Evolutionary conservation across 2,113 vertebrate genomes (phyloP).

Genomic region (Tenebrosternarchus preto): DNA sequence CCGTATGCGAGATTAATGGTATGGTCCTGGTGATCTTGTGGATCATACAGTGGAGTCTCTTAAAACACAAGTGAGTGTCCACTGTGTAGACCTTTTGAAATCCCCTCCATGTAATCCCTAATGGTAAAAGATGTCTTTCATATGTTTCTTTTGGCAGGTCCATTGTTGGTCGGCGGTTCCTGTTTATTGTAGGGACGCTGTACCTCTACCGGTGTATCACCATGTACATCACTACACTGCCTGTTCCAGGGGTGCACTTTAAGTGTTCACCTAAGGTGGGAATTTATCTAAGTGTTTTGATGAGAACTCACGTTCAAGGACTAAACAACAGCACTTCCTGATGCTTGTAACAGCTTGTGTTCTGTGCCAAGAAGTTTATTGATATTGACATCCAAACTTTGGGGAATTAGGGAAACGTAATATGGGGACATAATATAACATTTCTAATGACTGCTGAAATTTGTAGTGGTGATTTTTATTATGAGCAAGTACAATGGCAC

Average conservation of each 20-base stretch:
- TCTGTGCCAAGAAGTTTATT: too few species aligned
- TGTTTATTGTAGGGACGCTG: slow-evolving; percentile 88
- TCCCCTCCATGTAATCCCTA: background rate
- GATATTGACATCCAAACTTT: too few species aligned
- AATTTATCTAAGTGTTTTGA: too few species aligned
- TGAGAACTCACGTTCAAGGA: too few species aligned
- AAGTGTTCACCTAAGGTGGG: slow-evolving; percentile 89
- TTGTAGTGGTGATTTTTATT: too few species aligned
- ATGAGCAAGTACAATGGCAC: too few species aligned
- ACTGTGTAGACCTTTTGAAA: background rate
- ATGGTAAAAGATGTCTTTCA: background rate
- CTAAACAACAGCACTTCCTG: background rate
- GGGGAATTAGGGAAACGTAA: too few species aligned
- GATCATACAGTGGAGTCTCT: slow-evolving; percentile 84
- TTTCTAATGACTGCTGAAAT: too few species aligned
- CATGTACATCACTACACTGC: slow-evolving; percentile 90
- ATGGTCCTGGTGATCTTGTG: slow-evolving; percentile 86
- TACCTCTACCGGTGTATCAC: slow-evolving; percentile 90
- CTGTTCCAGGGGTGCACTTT: slow-evolving; percentile 91
- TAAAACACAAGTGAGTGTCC: slow-evolving; percentile 86
- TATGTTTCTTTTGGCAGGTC: slow-evolving; percentile 70
- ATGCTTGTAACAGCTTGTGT: too few species aligned
- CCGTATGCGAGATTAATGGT: slow-evolving; percentile 88
- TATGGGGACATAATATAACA: too few species aligned
- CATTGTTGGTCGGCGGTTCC: slow-evolving; percentile 85